phyloP scores from a whole-genome alignment of 2,113 vertebrate genomes.

The Larimichthys polyactis region DNA sequence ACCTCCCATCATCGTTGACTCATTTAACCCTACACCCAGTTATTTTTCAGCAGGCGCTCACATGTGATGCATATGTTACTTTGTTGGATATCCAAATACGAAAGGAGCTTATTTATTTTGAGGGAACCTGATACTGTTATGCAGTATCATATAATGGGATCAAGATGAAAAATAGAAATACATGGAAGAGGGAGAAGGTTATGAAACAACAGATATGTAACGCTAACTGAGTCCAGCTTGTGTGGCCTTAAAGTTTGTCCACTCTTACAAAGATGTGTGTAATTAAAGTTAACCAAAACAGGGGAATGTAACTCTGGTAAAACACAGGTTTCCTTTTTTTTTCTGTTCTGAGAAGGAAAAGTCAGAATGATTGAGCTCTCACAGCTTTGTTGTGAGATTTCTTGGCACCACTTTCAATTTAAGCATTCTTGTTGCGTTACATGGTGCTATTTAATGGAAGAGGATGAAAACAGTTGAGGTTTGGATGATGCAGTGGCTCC shows the following conservation, averaged over 20 bases:
- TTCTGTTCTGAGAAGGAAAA: slow-evolving; percentile 43
- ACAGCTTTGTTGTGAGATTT: slow-evolving; percentile 67
- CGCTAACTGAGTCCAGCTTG: slow-evolving; percentile 72
- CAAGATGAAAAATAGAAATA: slow-evolving; percentile 75
- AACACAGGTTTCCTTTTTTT: slow-evolving; percentile 59
- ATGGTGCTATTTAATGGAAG: slow-evolving; percentile 57
- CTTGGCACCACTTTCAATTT: slow-evolving; percentile 55
- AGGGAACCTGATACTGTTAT: slow-evolving; percentile 76
- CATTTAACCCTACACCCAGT: slow-evolving; percentile 49
- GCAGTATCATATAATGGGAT: slow-evolving; percentile 74
- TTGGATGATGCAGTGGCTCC: slow-evolving; percentile 48
- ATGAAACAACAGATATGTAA: slow-evolving; percentile 68
- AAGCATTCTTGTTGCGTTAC: slow-evolving; percentile 65
- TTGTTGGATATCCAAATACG: slow-evolving; percentile 67
- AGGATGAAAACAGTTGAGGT: slow-evolving; percentile 66
- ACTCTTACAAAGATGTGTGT: slow-evolving; percentile 58
- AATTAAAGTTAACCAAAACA: slow-evolving; percentile 64
- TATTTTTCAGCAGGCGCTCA: slow-evolving; percentile 65
- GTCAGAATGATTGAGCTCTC: slow-evolving; percentile 67
- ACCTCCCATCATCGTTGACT: slow-evolving; percentile 41
- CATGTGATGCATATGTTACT: slow-evolving; percentile 77
- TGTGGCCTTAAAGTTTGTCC: slow-evolving; percentile 64
- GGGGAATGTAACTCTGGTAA: slow-evolving; percentile 54
- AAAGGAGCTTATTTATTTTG: slow-evolving; percentile 77
- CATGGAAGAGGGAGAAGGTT: slow-evolving; percentile 59